Percentiles rank a stretch among this genome's conserved stretches.
phyloP scores from a whole-genome alignment of 1,140 invertebrate genomes.

The Oppia nitens region DNA sequence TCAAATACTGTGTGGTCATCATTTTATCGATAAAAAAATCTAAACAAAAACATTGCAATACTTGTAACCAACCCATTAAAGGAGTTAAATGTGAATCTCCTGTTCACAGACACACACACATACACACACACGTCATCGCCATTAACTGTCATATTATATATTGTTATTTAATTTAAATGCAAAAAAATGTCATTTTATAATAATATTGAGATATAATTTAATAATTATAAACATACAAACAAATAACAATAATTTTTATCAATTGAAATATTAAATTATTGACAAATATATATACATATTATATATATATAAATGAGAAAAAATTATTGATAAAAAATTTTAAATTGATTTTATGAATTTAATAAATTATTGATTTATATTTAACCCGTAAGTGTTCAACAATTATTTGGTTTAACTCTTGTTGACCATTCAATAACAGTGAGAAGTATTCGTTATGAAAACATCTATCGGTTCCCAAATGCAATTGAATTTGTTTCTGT shows the following conservation, averaged over 20 bases:
- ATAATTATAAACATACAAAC: too few relatives aligned
- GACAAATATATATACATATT: neutral
- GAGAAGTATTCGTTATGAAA: neutral
- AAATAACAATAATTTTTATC: neutral
- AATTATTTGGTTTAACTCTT: neutral
- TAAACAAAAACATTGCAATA: neutral
- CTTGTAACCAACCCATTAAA: neutral
- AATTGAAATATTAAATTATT: neutral
- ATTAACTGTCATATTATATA: too few relatives aligned
- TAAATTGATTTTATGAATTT: too few relatives aligned
- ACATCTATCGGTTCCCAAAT: neutral
- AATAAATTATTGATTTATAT: neutral
- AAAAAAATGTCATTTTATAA: neutral
- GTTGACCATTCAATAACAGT: neutral
- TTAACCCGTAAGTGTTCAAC: neutral
- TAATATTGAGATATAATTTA: too few relatives aligned
- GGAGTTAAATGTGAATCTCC: neutral
- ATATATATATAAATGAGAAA: neutral
- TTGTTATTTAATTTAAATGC: neutral
- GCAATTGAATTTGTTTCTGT: neutral
- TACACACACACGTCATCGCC: neutral
- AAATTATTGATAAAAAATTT: too few relatives aligned
- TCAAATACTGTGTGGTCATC: neutral
- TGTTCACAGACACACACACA: too few relatives aligned
- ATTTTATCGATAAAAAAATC: neutral